phyloP scores from a whole-genome alignment of 1,140 invertebrate genomes.

The Drosophila albomicans region DNA sequence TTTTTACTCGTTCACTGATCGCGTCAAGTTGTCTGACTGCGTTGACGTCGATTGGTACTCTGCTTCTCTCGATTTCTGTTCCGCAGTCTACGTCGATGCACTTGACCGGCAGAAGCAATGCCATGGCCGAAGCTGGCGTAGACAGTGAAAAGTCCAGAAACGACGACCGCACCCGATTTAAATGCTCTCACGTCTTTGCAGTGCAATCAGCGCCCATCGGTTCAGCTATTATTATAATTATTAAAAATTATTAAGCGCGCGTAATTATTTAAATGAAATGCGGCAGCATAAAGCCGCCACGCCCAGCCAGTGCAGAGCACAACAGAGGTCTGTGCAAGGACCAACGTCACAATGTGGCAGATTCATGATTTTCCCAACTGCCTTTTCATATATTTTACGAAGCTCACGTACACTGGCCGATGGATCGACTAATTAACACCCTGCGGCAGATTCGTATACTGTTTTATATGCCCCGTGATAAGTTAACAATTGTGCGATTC shows the following conservation, averaged over 20 bases:
- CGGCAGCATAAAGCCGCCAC: constrained; percentile 43
- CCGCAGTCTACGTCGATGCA: constrained; percentile 50
- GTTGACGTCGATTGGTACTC: neutral
- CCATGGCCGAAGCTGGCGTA: constrained; percentile 48
- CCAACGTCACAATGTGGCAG: constrained; percentile 23
- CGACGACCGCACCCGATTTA: constrained; percentile 41
- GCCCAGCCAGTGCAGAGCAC: constrained; percentile 8
- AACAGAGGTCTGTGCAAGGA: constrained; percentile 37
- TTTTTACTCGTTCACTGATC: constrained; percentile 26
- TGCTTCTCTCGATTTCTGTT: neutral
- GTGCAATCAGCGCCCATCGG: constrained; percentile 73
- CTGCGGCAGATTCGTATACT: constrained; percentile 49
- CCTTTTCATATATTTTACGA: constrained; percentile 8
- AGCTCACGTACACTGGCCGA: constrained; percentile 49
- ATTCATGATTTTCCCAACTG: constrained; percentile 29
- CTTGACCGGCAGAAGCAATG: constrained; percentile 66
- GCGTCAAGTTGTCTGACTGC: constrained; percentile 67
- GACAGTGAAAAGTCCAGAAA: neutral
- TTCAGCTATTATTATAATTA: constrained; percentile 79
- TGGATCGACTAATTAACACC: constrained; percentile 69
- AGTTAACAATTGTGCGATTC: constrained; percentile 17
- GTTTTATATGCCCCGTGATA: constrained; percentile 11
- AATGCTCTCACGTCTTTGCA: constrained; percentile 69
- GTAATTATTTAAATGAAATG: constrained; percentile 83
- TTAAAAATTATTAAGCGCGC: constrained; percentile 82